Evolutionary conservation across 2,113 vertebrate species (phyloP).

Genomic region (Ochotona princeps): DNA sequence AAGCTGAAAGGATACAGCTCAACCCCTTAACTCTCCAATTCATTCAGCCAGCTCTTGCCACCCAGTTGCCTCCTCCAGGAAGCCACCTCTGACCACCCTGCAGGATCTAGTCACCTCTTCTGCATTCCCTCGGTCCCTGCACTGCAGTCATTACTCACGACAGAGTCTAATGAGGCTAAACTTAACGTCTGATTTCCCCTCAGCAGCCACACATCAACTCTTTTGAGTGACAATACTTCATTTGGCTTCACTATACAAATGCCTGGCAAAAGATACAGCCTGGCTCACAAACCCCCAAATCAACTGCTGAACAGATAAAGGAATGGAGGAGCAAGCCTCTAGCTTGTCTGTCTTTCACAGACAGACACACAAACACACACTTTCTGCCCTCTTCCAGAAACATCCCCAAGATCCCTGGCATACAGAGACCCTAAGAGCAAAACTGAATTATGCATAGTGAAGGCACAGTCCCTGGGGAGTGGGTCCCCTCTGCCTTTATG

Average conservation of each 20-base stretch:
- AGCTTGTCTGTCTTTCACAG: neutral
- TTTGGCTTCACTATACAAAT: neutral
- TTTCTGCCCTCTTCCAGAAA: neutral
- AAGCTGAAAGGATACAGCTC: neutral
- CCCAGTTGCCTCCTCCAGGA: neutral
- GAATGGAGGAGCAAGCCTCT: neutral
- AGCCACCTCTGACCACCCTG: neutral
- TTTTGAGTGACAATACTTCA: neutral
- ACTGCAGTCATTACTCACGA: neutral
- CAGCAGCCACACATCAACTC: constrained; percentile 16
- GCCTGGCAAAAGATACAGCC: neutral
- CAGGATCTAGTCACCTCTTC: neutral
- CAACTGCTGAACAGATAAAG: constrained; percentile 32
- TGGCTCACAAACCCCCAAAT: neutral
- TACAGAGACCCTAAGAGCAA: neutral
- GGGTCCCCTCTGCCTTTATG: neutral
- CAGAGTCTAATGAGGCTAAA: neutral
- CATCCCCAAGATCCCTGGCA: neutral
- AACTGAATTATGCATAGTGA: neutral
- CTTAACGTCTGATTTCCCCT: neutral
- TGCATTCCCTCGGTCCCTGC: neutral
- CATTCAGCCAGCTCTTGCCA: neutral
- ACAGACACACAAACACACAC: neutral
- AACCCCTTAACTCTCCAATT: neutral
- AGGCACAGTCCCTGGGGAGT: neutral